Evolutionary conservation across 2,888 invertebrate genomes (phyloP).

Genomic region (Erannis defoliaria): DNA sequence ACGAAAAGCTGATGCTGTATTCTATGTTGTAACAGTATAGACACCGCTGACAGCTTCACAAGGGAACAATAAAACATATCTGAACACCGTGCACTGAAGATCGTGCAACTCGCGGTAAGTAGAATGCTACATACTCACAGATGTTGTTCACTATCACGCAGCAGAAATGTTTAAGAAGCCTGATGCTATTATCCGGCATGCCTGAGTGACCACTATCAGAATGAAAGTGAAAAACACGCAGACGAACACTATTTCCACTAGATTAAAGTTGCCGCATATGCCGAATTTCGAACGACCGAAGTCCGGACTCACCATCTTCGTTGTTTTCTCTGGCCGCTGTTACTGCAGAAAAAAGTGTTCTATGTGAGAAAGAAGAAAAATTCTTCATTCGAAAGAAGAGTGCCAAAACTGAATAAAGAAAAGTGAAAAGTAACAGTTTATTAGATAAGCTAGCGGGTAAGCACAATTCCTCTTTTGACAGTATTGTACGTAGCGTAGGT

Average conservation of each 20-base stretch:
- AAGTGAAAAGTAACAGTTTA: too few relatives aligned
- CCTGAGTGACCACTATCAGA: slow-evolving; percentile 63
- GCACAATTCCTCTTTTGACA: too few relatives aligned
- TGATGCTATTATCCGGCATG: slow-evolving; percentile 57
- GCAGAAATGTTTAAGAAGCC: slow-evolving; percentile 47
- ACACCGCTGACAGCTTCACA: too few relatives aligned
- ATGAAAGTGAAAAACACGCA: slow-evolving; percentile 68
- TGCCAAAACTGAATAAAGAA: background rate
- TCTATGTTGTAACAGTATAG: too few relatives aligned
- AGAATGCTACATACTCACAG: slow-evolving; percentile 15
- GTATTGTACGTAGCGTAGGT: too few relatives aligned
- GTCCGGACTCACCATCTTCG: slow-evolving; percentile 27
- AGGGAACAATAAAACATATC: too few relatives aligned
- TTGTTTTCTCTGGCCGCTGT: background rate
- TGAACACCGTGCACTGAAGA: too few relatives aligned
- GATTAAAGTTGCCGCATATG: slow-evolving; percentile 57
- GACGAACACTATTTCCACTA: slow-evolving; percentile 68
- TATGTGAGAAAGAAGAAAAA: background rate
- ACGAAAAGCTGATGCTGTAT: too few relatives aligned
- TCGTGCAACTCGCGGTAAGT: background rate
- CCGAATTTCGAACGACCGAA: slow-evolving; percentile 38
- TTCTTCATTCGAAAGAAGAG: background rate
- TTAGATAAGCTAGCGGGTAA: too few relatives aligned
- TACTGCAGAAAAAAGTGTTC: background rate
- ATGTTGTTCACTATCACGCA: slow-evolving; percentile 5